Evolutionary conservation across 2,888 invertebrate genomes (phyloP).

Genomic region (Amphiduros pacificus): DNA sequence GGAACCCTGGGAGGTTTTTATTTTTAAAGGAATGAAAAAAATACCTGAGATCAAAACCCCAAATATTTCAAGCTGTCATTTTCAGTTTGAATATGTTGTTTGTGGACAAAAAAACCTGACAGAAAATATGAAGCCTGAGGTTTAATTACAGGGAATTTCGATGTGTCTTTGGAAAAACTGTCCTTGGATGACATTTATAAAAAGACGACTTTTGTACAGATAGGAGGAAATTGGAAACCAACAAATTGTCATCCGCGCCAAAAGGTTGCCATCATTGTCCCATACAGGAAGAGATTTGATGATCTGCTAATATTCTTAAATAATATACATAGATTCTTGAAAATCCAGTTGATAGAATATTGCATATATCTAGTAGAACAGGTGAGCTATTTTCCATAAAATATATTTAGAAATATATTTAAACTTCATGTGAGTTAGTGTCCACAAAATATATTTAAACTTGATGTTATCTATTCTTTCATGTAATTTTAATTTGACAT

Average conservation of each 20-base stretch:
- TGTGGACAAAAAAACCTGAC: too few species aligned
- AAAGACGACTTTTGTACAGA: neutral
- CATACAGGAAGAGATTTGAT: conserved; percentile 14
- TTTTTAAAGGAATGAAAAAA: too few species aligned
- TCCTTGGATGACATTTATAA: neutral
- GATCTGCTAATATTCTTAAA: conserved; percentile 16
- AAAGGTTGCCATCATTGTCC: conserved; percentile 15
- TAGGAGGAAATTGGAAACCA: conserved; percentile 14
- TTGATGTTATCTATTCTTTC: too few species aligned
- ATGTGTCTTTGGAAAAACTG: neutral
- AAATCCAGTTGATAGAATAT: conserved; percentile 13
- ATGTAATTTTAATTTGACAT: too few species aligned
- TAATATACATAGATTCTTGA: conserved; percentile 16
- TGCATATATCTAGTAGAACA: conserved; percentile 16
- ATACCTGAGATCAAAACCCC: too few species aligned
- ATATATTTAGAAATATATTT: too few species aligned
- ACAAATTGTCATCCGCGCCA: conserved; percentile 3
- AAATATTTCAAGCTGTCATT: too few species aligned
- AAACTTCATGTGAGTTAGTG: too few species aligned
- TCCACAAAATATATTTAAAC: too few species aligned
- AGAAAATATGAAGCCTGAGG: too few species aligned
- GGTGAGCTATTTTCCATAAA: conserved; percentile 11
- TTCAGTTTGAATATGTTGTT: too few species aligned
- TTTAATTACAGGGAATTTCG: conserved; percentile 8
- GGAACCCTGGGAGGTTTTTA: too few species aligned